phyloP scores from a whole-genome alignment of 2,888 invertebrate species.

The Silvanus unidentatus region DNA sequence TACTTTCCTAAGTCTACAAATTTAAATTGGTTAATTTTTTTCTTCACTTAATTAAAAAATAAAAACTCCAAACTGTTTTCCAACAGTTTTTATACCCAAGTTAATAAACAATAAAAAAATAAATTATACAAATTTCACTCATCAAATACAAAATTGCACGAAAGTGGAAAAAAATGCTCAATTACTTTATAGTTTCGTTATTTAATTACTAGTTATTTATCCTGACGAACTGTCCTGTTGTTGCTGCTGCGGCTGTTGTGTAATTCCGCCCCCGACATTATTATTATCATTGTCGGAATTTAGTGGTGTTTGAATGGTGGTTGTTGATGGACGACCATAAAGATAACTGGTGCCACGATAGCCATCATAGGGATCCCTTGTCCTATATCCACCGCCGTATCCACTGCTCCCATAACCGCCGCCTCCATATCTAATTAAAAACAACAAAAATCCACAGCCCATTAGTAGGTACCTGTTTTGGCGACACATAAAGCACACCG shows the following conservation, averaged over 20 bases:
- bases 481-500: background rate
- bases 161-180: too few relatives aligned
- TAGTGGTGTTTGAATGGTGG: conserved; percentile 38
- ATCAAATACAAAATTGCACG: too few relatives aligned
- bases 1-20: too few relatives aligned
- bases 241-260: conserved; percentile 1
- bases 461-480: background rate
- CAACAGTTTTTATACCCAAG: too few relatives aligned
- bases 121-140: too few relatives aligned
- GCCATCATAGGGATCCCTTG: conserved; percentile 33
- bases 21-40: too few relatives aligned
- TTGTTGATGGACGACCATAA: conserved; percentile 49
- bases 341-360: conserved; percentile 51
- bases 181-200: background rate
- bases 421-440: too few relatives aligned
- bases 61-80: too few relatives aligned
- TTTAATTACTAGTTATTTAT: conserved; percentile 1
- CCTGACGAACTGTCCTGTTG: background rate
- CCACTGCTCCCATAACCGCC: too few relatives aligned
- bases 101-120: too few relatives aligned
- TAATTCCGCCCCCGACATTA: conserved; percentile 19
- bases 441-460: background rate
- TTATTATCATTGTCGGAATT: conserved; percentile 37
- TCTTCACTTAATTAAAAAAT: too few relatives aligned
- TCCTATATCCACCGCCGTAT: background rate